phyloP scores from a whole-genome alignment of 2,888 invertebrate species.

The Mimumesa dahlbomi region DNA sequence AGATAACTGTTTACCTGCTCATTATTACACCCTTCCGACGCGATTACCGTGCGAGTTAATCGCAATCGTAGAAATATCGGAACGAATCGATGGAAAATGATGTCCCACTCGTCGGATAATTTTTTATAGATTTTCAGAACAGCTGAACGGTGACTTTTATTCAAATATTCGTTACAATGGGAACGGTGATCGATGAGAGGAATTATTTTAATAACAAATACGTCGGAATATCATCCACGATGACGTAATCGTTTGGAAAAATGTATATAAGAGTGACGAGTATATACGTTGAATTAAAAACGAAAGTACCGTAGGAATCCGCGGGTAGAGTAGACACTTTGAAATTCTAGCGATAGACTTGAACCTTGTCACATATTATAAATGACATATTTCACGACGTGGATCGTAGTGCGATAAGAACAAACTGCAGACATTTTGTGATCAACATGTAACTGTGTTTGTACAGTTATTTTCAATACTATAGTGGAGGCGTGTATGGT shows the following conservation, averaged over 20 bases:
- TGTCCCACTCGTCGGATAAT: too few relatives aligned
- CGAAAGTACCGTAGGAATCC: background rate
- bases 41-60: background rate
- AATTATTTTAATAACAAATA: too few relatives aligned
- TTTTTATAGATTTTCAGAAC: too few relatives aligned
- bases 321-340: slow-evolving; percentile 9
- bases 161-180: too few relatives aligned
- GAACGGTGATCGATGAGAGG: too few relatives aligned
- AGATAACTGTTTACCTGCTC: slow-evolving; percentile 66
- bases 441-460: slow-evolving; percentile 46
- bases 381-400: slow-evolving; percentile 36
- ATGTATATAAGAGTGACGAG: too few relatives aligned
- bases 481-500: background rate
- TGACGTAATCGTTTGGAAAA: too few relatives aligned
- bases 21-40: slow-evolving; percentile 45
- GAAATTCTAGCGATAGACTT: slow-evolving; percentile 20
- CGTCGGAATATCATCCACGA: too few relatives aligned
- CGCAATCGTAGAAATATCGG: background rate
- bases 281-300: too few relatives aligned
- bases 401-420: slow-evolving; percentile 45
- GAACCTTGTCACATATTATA: slow-evolving; percentile 36
- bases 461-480: slow-evolving; percentile 44
- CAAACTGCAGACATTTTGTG: slow-evolving; percentile 25
- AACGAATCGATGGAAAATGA: too few relatives aligned
- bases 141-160: too few relatives aligned